phyloP scores from a whole-genome alignment of 1,140 invertebrate species.

The Eriosoma lanigerum region DNA sequence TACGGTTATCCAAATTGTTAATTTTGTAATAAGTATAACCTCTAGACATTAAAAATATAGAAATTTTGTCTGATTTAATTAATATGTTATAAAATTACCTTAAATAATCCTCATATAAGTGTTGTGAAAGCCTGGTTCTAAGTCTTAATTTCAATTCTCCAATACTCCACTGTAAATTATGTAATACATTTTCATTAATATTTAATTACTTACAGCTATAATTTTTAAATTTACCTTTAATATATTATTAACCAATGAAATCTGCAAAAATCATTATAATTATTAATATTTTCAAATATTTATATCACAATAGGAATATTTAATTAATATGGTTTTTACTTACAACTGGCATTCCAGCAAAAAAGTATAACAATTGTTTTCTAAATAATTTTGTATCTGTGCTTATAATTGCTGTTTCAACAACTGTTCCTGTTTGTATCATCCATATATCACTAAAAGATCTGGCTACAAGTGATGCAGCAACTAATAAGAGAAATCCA shows the following conservation, averaged over 20 bases:
- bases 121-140: slow-evolving; percentile 81
- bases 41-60: slow-evolving; percentile 62
- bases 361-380: slow-evolving; percentile 73
- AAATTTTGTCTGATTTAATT: not conserved
- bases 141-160: slow-evolving; percentile 90
- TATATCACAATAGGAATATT: not conserved
- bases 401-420: slow-evolving; percentile 94
- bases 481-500: slow-evolving; percentile 80
- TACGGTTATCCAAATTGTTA: slow-evolving; percentile 90
- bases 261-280: slow-evolving; percentile 62
- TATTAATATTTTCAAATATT: not conserved
- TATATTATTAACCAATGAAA: slow-evolving; percentile 88
- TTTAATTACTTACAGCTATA: not conserved
- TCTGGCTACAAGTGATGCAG: slow-evolving; percentile 76
- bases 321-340: slow-evolving; percentile 57
- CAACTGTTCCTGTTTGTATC: slow-evolving; percentile 88
- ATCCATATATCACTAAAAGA: slow-evolving; percentile 97
- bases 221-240: slow-evolving; percentile 69
- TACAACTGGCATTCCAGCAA: slow-evolving; percentile 80
- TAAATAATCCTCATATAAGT: slow-evolving; percentile 89
- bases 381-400: slow-evolving; percentile 78
- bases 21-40: slow-evolving; percentile 97
- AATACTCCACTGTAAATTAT: slow-evolving; percentile 72
- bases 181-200: slow-evolving; percentile 6
- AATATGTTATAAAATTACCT: slow-evolving; percentile 69